Percentiles rank a stretch among this genome's conserved stretches.
These are phyloP conservation scores for Grammomys dolichurus DNA, from an alignment of 2,113 vertebrate genomes.

Conservation along the genomic window DNA sequence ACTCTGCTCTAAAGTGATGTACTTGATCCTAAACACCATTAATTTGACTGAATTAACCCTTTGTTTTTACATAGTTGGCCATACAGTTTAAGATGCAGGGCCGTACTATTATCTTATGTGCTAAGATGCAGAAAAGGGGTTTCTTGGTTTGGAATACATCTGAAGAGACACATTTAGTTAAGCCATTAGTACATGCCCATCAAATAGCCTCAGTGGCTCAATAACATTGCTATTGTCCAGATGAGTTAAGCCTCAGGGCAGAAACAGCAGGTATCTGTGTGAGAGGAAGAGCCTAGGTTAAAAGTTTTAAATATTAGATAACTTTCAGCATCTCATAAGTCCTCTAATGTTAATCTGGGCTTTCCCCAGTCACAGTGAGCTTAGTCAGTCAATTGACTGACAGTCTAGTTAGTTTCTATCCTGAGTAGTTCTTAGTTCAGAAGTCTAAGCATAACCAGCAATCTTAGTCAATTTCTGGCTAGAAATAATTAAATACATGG, in stretches of 20 bases:
- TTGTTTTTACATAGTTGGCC: too few species aligned
- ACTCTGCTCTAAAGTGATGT: too few species aligned
- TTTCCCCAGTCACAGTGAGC: not conserved
- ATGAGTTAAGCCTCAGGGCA: not conserved
- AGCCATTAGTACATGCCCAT: not conserved
- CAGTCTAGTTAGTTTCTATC: not conserved
- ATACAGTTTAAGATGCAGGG: too few species aligned
- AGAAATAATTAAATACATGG: not conserved
- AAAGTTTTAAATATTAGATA: not conserved
- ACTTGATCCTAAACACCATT: too few species aligned
- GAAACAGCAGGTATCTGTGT: not conserved
- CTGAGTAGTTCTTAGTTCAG: not conserved
- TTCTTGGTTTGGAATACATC: not conserved
- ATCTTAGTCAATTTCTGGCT: not conserved
- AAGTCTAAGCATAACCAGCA: not conserved
- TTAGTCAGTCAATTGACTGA: not conserved
- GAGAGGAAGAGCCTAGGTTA: not conserved
- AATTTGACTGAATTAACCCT: too few species aligned
- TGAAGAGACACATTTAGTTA: not conserved
- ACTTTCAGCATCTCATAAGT: not conserved
- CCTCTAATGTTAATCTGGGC: not conserved
- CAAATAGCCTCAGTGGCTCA: not conserved
- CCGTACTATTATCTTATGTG: too few species aligned
- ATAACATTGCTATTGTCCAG: not conserved
- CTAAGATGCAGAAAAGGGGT: not conserved